A percentile compares a stretch with the other conserved stretches of the same genome.
These are phyloP conservation scores for Cavia porcellus DNA, from an alignment of 2,113 vertebrate species.

Conservation along the genomic window DNA sequence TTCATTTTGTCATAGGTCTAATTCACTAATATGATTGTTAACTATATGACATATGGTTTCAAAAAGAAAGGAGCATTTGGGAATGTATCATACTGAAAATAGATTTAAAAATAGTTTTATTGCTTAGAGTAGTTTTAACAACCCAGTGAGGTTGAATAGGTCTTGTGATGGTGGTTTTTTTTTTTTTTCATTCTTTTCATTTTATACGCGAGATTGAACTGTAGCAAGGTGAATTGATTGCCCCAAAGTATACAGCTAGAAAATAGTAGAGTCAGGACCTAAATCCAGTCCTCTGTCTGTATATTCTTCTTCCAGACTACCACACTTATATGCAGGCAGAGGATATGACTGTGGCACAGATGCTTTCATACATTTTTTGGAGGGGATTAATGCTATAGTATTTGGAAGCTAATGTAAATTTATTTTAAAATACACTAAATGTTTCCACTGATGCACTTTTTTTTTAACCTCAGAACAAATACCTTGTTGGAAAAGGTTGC, in stretches of 20 bases:
- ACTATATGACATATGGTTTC: neutral
- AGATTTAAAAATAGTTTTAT: neutral
- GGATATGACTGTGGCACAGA: neutral
- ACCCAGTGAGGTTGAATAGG: neutral
- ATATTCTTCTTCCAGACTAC: neutral
- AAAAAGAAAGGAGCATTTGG: conserved; percentile 11
- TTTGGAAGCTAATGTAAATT: neutral
- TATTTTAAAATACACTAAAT: neutral
- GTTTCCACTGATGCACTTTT: neutral
- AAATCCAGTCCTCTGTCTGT: neutral
- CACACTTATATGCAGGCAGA: neutral
- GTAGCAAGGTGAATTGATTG: neutral
- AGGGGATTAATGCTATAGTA: neutral
- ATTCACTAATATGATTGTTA: conserved; percentile 51
- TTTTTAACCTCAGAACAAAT: conserved; percentile 92
- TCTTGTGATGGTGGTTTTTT: neutral
- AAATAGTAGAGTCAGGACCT: neutral
- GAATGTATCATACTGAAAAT: neutral
- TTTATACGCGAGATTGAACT: conserved; percentile 17
- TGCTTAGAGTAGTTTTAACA: neutral
- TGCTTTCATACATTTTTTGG: neutral
- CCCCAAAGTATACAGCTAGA: neutral
- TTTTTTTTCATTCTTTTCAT: conserved; percentile 29
- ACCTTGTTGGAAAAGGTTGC: conserved; percentile 97
- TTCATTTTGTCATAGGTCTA: conserved; percentile 42